Evolutionary conservation across 1,140 invertebrate genomes (phyloP).

Genomic region (Trissolcus basalis): DNA sequence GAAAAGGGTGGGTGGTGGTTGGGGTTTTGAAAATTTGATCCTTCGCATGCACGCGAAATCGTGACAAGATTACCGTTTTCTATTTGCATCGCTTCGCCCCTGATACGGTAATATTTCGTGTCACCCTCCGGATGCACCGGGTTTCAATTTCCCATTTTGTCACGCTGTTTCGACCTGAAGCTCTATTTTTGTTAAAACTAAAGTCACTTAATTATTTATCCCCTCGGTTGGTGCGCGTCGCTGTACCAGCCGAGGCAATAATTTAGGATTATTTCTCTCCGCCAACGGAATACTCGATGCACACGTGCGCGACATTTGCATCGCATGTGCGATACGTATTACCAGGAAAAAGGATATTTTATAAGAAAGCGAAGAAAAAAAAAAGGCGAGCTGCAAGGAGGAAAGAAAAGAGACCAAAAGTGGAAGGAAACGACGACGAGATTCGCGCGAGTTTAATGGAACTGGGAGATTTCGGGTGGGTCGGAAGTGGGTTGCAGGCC

Average conservation of each 20-base stretch:
- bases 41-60: constrained; percentile 2
- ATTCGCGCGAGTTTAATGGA: no score
- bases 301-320: constrained; percentile 26
- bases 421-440: no score
- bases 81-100: constrained; percentile 9
- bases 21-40: no score
- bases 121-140: background rate
- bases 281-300: constrained; percentile 11
- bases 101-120: constrained; percentile 4
- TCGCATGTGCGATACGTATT: constrained; percentile 3
- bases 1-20: no score
- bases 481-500: constrained; percentile 16
- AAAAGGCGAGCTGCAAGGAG: no score
- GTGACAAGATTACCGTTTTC: constrained; percentile 16
- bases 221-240: background rate
- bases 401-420: no score
- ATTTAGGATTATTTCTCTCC: constrained; percentile 17
- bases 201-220: constrained; percentile 11
- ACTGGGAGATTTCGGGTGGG: constrained; percentile 6
- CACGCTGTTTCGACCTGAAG: background rate
- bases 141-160: constrained; percentile 5
- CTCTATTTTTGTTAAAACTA: background rate
- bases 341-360: constrained; percentile 1
- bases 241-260: background rate
- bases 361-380: no score